phyloP scores from a whole-genome alignment of 2,888 invertebrate species.

The Lasioglossum zephyrum region DNA sequence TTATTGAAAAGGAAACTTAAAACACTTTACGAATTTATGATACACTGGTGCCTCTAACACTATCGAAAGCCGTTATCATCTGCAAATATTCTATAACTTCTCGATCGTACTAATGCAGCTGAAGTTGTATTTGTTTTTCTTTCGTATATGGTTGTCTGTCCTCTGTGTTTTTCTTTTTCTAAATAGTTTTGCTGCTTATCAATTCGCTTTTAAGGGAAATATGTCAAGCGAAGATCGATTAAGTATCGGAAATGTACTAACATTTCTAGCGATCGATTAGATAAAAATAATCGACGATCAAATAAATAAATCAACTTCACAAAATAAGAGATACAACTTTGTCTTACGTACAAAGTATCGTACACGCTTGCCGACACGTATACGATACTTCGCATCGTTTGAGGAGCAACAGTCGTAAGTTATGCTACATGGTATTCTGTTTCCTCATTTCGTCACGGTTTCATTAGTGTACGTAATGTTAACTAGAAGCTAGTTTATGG shows the following conservation, averaged over 20 bases:
- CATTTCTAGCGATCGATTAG: constrained; percentile 60
- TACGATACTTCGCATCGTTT: constrained; percentile 55
- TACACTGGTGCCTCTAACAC: constrained; percentile 42
- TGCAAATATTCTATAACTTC: constrained; percentile 48
- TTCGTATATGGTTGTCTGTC: constrained; percentile 13
- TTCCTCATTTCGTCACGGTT: constrained; percentile 17
- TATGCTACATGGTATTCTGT: constrained; percentile 26
- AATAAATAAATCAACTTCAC: constrained; percentile 33
- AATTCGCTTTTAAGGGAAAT: constrained; percentile 47
- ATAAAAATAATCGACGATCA: constrained; percentile 49
- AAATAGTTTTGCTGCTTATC: constrained; percentile 32
- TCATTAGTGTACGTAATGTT: constrained; percentile 58
- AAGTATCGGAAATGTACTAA: constrained; percentile 68
- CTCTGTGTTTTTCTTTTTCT: constrained; percentile 6
- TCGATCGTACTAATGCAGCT: constrained; percentile 41
- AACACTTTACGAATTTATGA: constrained; percentile 51
- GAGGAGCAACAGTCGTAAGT: constrained; percentile 52
- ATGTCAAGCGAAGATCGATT: constrained; percentile 59
- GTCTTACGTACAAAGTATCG: constrained; percentile 46
- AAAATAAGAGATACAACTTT: constrained; percentile 35
- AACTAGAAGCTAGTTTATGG: constrained; percentile 40
- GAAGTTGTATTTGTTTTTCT: constrained; percentile 26
- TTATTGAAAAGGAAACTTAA: constrained; percentile 60
- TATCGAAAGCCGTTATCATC: constrained; percentile 45
- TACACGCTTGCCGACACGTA: constrained; percentile 40